A percentile compares a stretch with the other conserved stretches of the same genome.
Conservation (phyloP, 2,888 invertebrate species). For the Caenorhabditis sp. region DNA sequence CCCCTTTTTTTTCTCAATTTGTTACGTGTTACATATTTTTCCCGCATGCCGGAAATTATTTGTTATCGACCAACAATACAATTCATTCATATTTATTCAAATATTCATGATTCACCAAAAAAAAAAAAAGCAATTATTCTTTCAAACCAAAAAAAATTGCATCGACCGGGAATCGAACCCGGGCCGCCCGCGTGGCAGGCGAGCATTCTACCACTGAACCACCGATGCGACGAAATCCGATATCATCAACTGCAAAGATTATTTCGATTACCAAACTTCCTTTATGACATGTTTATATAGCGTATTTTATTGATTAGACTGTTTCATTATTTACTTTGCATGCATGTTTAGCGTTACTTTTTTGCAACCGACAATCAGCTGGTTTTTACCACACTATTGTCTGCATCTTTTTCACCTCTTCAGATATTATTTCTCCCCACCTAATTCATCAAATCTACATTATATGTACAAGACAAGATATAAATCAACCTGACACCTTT, state of each 20-base stretch:
- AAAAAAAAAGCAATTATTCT: not conserved
- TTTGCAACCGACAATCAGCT: not conserved
- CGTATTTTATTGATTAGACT: not conserved
- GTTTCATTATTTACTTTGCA: not conserved
- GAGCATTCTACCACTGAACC: constrained; percentile 70
- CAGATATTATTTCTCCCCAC: not conserved
- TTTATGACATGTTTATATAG: not conserved
- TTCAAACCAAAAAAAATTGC: constrained; percentile 29
- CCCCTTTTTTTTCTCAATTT: too few species aligned
- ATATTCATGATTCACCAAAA: too few species aligned
- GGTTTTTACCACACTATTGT: not conserved
- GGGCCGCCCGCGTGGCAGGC: constrained; percentile 67
- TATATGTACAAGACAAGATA: not conserved
- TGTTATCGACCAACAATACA: not conserved
- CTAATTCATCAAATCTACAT: not conserved
- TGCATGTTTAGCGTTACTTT: not conserved
- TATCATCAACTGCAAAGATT: not conserved
- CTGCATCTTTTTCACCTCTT: not conserved
- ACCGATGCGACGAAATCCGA: constrained; percentile 32
- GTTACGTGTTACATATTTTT: too few species aligned
- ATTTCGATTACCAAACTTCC: not conserved
- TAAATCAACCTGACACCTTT: not conserved
- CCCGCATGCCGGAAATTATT: not conserved
- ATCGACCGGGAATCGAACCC: constrained; percentile 65
- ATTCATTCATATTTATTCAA: not conserved